Conservation (phyloP, 2,113 vertebrate species). For the Seriola dumerili region DNA sequence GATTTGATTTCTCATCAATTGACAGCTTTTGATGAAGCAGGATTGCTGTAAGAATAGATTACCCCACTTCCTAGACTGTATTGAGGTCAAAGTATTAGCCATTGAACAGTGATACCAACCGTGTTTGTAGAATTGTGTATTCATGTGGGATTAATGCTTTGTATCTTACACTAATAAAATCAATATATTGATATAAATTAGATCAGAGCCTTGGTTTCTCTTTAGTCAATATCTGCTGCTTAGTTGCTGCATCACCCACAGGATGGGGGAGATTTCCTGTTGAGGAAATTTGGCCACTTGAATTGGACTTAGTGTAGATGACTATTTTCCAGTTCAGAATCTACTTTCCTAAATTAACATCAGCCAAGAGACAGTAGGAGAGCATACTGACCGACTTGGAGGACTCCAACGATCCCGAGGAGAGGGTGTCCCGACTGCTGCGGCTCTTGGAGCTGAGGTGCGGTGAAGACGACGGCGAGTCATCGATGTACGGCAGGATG, state of each 20-base stretch:
- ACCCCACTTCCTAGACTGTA: constrained; percentile 51
- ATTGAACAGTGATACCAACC: constrained; percentile 1
- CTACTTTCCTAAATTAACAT: neutral
- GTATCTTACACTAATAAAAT: neutral
- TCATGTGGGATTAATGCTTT: neutral
- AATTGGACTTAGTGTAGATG: neutral
- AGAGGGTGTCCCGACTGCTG: constrained; percentile 90
- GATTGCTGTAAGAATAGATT: constrained; percentile 69
- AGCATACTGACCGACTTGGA: constrained; percentile 89
- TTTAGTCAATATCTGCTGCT: neutral
- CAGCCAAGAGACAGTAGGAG: neutral
- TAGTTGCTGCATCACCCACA: neutral
- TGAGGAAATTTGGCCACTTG: neutral
- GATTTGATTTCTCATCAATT: constrained; percentile 59
- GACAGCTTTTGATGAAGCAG: constrained; percentile 40
- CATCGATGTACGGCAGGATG: constrained; percentile 95
- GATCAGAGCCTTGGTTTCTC: neutral
- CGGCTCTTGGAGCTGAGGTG: constrained; percentile 95
- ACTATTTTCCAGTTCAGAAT: neutral
- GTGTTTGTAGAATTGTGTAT: neutral
- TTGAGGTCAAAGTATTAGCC: constrained; percentile 43
- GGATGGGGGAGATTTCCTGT: neutral
- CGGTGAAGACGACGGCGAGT: constrained; percentile 95
- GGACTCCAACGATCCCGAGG: constrained; percentile 91
- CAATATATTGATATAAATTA: neutral